Evolutionary conservation across 2,888 invertebrate genomes (phyloP).

Genomic region (Pollenia angustigena): DNA sequence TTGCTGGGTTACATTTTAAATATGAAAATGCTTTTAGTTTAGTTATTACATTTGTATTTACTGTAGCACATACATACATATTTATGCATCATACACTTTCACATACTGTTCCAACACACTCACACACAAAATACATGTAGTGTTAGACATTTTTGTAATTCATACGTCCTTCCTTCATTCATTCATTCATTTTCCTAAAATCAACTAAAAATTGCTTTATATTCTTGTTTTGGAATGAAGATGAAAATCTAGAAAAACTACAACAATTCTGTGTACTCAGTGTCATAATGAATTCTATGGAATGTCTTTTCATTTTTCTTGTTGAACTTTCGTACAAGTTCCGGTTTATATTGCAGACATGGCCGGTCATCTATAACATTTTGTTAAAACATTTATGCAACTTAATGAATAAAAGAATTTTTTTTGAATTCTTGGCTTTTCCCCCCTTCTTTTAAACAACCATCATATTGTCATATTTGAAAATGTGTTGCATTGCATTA

Average conservation of each 20-base stretch:
- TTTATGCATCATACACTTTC: background rate
- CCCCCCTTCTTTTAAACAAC: too few species aligned
- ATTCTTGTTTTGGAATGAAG: background rate
- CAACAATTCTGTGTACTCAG: slow-evolving; percentile 45
- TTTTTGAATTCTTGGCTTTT: background rate
- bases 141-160: background rate
- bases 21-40: slow-evolving; percentile 33
- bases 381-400: slow-evolving; percentile 71
- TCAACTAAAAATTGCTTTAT: slow-evolving; percentile 51
- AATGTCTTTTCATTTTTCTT: slow-evolving; percentile 18
- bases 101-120: background rate
- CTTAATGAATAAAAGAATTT: slow-evolving; percentile 51
- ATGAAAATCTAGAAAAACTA: slow-evolving; percentile 33
- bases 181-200: slow-evolving; percentile 47
- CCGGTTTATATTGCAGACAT: slow-evolving; percentile 70
- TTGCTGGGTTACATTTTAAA: slow-evolving; percentile 26
- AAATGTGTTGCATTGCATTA: slow-evolving; percentile 39
- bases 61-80: slow-evolving; percentile 8
- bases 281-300: slow-evolving; percentile 67
- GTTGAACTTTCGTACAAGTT: slow-evolving; percentile 63
- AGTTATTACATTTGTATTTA: slow-evolving; percentile 30
- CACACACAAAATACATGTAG: background rate
- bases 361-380: slow-evolving; percentile 68
- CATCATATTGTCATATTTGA: background rate
- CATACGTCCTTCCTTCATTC: slow-evolving; percentile 1